phyloP scores from a whole-genome alignment of 64 coral and sea anemone genomes.

The Dendrophyllia cribrosa region DNA sequence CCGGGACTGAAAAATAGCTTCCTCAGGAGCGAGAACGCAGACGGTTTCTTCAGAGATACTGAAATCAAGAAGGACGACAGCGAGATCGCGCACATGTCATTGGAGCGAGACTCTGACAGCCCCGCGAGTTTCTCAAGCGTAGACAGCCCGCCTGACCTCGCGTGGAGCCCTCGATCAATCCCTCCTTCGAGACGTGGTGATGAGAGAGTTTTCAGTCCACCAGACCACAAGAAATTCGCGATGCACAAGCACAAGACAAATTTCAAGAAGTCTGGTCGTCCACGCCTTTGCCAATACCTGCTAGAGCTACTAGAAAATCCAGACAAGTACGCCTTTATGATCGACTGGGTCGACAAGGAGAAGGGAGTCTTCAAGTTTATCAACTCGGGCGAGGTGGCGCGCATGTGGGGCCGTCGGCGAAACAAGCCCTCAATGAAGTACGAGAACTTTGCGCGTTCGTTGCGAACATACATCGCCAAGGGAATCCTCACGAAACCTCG shows the following conservation, averaged over 20 bases:
- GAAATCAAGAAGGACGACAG: slow-evolving; percentile 17
- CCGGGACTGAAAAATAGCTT: background rate
- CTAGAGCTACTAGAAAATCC: slow-evolving; percentile 49
- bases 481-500: slow-evolving; percentile 72
- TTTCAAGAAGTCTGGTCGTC: slow-evolving; percentile 62
- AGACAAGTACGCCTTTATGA: slow-evolving; percentile 59
- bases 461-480: slow-evolving; percentile 76
- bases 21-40: slow-evolving; percentile 2
- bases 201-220: background rate
- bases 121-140: slow-evolving; percentile 49
- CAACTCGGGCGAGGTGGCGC: slow-evolving; percentile 63
- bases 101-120: slow-evolving; percentile 44
- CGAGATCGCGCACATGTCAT: background rate
- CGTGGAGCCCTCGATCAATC: background rate
- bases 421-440: slow-evolving; percentile 79
- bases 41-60: background rate
- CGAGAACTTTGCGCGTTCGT: slow-evolving; percentile 77
- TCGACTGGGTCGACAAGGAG: slow-evolving; percentile 75
- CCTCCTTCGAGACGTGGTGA: background rate
- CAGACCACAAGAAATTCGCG: slow-evolving; percentile 35
- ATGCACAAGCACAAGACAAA: slow-evolving; percentile 53
- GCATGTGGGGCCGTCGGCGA: slow-evolving; percentile 53
- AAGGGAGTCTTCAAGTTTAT: slow-evolving; percentile 75
- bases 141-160: slow-evolving; percentile 15
- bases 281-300: slow-evolving; percentile 65